Evolutionary conservation across 2,113 vertebrate genomes (phyloP).

Genomic region (Eleginops maclovinus): DNA sequence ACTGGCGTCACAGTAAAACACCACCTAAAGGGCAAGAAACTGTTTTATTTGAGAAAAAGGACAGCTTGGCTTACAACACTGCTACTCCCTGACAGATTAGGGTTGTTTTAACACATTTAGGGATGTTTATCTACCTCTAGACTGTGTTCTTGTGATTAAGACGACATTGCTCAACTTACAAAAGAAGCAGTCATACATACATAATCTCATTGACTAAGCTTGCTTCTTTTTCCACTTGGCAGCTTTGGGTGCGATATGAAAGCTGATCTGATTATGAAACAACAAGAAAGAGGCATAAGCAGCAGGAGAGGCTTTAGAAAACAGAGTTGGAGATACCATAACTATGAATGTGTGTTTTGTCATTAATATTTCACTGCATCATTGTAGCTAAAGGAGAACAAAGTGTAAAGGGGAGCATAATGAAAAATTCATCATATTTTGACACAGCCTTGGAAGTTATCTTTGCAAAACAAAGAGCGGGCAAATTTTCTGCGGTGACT

Average conservation of each 20-base stretch:
- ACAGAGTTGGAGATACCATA: conserved; percentile 52
- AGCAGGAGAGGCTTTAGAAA: conserved; percentile 58
- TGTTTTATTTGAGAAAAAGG: conserved; percentile 3
- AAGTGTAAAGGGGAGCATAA: conserved; percentile 72
- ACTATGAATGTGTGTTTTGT: conserved; percentile 68
- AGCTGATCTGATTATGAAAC: conserved; percentile 79
- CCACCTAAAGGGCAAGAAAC: conserved; percentile 56
- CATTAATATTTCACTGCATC: conserved; percentile 83
- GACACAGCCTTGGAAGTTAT: conserved; percentile 68
- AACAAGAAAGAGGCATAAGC: conserved; percentile 71
- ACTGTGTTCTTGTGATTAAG: conserved; percentile 29
- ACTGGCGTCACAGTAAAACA: conserved; percentile 35
- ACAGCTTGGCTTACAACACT: neutral
- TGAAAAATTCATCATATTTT: conserved; percentile 81
- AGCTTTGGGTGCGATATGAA: conserved; percentile 74
- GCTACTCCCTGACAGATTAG: neutral
- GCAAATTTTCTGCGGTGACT: neutral
- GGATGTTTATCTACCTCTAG: conserved; percentile 44
- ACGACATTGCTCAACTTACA: conserved; percentile 57
- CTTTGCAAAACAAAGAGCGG: conserved; percentile 57
- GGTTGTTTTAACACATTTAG: conserved; percentile 31
- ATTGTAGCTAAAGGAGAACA: conserved; percentile 73
- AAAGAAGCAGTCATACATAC: conserved; percentile 70
- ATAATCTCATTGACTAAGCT: conserved; percentile 76
- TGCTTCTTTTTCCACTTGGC: conserved; percentile 73